phyloP scores from a whole-genome alignment of 2,888 invertebrate species.

The Tetragonula carbonaria region DNA sequence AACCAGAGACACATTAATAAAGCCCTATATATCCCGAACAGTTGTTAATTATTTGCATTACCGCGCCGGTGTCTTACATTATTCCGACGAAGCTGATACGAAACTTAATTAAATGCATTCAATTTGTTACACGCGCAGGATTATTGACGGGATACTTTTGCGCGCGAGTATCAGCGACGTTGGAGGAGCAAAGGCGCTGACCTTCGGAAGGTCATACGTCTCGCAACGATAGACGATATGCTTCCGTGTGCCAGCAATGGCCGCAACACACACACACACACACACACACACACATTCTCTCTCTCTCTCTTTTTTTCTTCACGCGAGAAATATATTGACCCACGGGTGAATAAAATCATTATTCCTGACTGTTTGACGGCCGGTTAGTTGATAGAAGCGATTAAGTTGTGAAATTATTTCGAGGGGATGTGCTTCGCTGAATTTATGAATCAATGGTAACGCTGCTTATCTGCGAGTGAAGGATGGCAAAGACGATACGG shows the following conservation, averaged over 20 bases:
- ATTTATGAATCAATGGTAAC: constrained; percentile 9
- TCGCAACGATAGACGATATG: constrained; percentile 70
- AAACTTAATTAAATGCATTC: constrained; percentile 40
- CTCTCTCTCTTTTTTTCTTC: no score
- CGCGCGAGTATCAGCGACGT: constrained; percentile 39
- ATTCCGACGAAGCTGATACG: constrained; percentile 23
- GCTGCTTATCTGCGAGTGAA: not conserved
- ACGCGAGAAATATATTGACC: constrained; percentile 61
- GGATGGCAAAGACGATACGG: no score
- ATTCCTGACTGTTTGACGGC: constrained; percentile 49
- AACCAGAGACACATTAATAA: constrained; percentile 13
- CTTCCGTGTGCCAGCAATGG: constrained; percentile 74
- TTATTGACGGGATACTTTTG: constrained; percentile 42
- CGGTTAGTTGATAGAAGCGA: constrained; percentile 45
- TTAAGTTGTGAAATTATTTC: constrained; percentile 46
- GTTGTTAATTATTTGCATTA: constrained; percentile 42
- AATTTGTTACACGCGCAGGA: constrained; percentile 45
- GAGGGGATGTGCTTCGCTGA: constrained; percentile 2
- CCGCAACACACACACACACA: constrained; percentile 42
- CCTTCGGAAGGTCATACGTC: constrained; percentile 79
- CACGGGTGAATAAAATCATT: constrained; percentile 63
- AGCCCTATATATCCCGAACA: constrained; percentile 6
- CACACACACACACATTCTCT: not conserved
- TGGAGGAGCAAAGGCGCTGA: constrained; percentile 75
- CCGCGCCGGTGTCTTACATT: constrained; percentile 9